A percentile compares a stretch with the other conserved stretches of the same genome.
phyloP scores from a whole-genome alignment of 2,113 vertebrate species.

The Colaptes auratus region DNA sequence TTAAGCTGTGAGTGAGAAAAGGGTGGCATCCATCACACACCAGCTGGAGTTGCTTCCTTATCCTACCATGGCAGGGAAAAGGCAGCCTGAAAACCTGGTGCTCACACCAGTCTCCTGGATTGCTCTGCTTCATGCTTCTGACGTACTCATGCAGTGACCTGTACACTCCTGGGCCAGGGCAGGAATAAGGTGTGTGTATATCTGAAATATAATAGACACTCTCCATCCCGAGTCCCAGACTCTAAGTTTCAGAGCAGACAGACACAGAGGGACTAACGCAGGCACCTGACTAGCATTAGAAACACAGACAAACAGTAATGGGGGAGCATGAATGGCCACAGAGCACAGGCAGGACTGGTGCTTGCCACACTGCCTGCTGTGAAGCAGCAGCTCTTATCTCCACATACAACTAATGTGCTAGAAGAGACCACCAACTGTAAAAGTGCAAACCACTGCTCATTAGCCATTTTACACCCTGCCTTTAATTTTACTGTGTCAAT shows the following conservation, averaged over 20 bases:
- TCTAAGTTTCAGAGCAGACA: not conserved
- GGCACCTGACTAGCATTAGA: not conserved
- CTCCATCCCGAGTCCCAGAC: not conserved
- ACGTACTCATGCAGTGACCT: not conserved
- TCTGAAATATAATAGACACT: not conserved
- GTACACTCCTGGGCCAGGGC: not conserved
- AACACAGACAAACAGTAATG: not conserved
- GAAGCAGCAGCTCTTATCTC: not conserved
- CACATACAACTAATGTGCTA: slow-evolving; percentile 9
- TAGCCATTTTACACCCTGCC: slow-evolving; percentile 33
- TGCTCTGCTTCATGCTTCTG: not conserved
- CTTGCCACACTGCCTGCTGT: not conserved
- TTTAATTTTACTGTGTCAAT: slow-evolving; percentile 37
- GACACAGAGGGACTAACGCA: not conserved
- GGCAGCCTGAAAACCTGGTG: not conserved
- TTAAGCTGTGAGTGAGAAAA: fast-evolving
- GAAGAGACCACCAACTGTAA: not conserved
- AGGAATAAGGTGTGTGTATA: not conserved
- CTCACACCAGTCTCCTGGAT: not conserved
- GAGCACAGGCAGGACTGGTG: not conserved
- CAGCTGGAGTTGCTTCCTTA: not conserved
- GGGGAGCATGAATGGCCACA: not conserved
- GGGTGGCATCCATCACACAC: not conserved
- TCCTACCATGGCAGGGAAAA: not conserved
- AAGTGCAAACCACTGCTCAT: not conserved